A percentile compares a stretch with the other conserved stretches of the same genome.
phyloP scores from a whole-genome alignment of 2,888 invertebrate species.

The Autographa gamma region DNA sequence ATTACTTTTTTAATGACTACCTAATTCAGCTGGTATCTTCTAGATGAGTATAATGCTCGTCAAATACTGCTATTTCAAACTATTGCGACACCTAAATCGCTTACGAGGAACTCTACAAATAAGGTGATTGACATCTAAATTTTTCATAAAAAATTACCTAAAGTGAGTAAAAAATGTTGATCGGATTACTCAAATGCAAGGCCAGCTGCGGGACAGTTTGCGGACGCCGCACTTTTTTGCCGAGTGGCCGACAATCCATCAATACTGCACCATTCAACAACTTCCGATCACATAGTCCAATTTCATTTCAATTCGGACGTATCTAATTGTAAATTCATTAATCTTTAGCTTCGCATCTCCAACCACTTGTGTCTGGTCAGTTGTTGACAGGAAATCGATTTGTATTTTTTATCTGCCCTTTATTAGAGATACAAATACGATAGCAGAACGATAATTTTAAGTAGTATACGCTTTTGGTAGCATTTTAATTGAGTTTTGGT shows the following conservation, averaged over 20 bases:
- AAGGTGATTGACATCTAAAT: conserved; percentile 49
- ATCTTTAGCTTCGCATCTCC: conserved; percentile 78
- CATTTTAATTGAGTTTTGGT: background rate
- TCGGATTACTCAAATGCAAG: conserved; percentile 82
- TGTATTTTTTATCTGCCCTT: conserved; percentile 65
- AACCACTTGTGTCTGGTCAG: conserved; percentile 87
- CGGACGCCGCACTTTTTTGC: conserved; percentile 79
- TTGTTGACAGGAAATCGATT: conserved; percentile 88
- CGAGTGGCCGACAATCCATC: conserved; percentile 80
- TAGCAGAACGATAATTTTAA: conserved; percentile 42
- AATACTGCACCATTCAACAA: conserved; percentile 82
- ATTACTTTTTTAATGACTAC: background rate
- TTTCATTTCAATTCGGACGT: conserved; percentile 85
- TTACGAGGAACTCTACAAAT: conserved; percentile 20
- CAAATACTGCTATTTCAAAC: background rate
- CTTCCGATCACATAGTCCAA: conserved; percentile 86
- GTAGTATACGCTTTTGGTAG: background rate
- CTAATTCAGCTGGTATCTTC: background rate
- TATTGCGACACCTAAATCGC: conserved; percentile 1
- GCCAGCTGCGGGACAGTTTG: conserved; percentile 84
- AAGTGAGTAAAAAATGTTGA: conserved; percentile 78
- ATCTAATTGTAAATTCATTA: conserved; percentile 87
- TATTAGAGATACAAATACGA: conserved; percentile 52
- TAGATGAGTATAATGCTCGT: background rate
- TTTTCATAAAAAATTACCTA: conserved; percentile 48